Percentiles rank a stretch among this genome's conserved stretches.
These are phyloP conservation scores for Gadopsis bispinosus DNA, from an alignment of 2,797 vertebrate genomes.

Conservation along the genomic window DNA sequence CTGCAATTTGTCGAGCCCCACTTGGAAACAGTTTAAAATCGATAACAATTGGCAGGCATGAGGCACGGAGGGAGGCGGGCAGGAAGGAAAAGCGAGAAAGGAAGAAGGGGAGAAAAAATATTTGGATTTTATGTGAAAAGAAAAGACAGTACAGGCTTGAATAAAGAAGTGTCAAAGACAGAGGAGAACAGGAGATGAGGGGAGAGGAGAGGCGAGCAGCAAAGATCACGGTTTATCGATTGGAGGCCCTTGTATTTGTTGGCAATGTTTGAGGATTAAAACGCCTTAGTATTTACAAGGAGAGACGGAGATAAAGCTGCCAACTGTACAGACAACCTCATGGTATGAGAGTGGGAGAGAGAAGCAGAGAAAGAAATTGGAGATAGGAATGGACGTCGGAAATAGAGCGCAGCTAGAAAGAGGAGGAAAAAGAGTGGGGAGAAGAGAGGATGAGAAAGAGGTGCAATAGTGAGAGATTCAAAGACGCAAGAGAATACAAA, in stretches of 20 bases:
- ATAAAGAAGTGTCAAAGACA: slow-evolving; percentile 26
- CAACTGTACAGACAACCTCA: slow-evolving; percentile 35
- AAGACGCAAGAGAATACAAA: background rate
- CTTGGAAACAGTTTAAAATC: slow-evolving; percentile 49
- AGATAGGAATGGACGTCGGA: background rate
- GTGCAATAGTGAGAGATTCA: background rate
- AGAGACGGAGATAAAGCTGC: slow-evolving; percentile 40
- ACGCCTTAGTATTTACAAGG: slow-evolving; percentile 40
- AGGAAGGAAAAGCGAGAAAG: background rate
- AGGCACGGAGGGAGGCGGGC: background rate
- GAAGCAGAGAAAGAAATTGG: slow-evolving; percentile 2
- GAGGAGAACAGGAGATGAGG: slow-evolving; percentile 21
- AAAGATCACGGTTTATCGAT: slow-evolving; percentile 44
- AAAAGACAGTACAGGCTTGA: slow-evolving; percentile 15
- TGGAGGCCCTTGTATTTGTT: slow-evolving; percentile 42
- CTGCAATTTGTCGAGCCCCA: slow-evolving; percentile 38
- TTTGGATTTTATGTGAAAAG: slow-evolving; percentile 31
- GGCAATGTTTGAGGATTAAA: slow-evolving; percentile 53
- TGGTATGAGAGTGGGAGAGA: slow-evolving; percentile 26
- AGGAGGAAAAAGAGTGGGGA: background rate
- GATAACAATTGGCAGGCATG: slow-evolving; percentile 41
- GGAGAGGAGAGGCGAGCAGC: slow-evolving; percentile 25
- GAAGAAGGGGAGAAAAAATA: slow-evolving; percentile 6
- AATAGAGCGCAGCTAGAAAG: background rate
- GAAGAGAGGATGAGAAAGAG: background rate